Evolutionary conservation across 2,888 invertebrate species (phyloP).

Genomic region (Notodonta ziczac): DNA sequence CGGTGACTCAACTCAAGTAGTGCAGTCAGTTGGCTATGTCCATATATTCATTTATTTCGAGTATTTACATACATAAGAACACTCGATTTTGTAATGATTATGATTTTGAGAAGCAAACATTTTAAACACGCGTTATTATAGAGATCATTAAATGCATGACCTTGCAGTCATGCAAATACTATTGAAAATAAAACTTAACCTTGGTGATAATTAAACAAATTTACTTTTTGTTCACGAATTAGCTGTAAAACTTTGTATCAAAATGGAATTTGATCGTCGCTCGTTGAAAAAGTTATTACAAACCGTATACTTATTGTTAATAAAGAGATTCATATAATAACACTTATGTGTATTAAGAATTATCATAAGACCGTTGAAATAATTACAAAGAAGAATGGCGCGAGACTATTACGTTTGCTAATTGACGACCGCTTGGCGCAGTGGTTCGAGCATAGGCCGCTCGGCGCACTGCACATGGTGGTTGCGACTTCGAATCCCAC

Average conservation of each 20-base stretch:
- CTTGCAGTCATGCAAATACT: constrained; percentile 16
- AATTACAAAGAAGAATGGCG: too few species aligned
- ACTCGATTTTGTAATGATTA: constrained; percentile 7
- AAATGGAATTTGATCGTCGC: constrained; percentile 3
- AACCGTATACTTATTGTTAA: too few species aligned
- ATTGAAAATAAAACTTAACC: constrained; percentile 14
- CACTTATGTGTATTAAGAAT: too few species aligned
- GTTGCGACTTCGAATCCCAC: too few species aligned
- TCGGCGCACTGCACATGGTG: too few species aligned
- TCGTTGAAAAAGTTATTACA: background rate
- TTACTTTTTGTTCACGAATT: background rate
- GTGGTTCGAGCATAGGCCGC: too few species aligned
- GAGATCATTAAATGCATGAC: constrained; percentile 15
- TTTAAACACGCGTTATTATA: constrained; percentile 7
- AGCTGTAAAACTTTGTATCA: background rate
- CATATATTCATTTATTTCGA: constrained; percentile 1
- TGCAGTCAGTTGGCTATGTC: background rate
- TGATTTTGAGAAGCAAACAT: constrained; percentile 1
- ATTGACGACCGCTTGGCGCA: too few species aligned
- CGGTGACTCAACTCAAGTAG: background rate
- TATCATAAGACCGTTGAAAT: too few species aligned
- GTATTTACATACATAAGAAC: constrained; percentile 6
- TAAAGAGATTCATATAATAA: too few species aligned
- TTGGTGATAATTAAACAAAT: constrained; percentile 9
- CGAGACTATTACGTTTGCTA: too few species aligned